A percentile compares a stretch with the other conserved stretches of the same genome.
Conservation (phyloP, 2,797 vertebrate genomes). For the Gymnodraco acuticeps region DNA sequence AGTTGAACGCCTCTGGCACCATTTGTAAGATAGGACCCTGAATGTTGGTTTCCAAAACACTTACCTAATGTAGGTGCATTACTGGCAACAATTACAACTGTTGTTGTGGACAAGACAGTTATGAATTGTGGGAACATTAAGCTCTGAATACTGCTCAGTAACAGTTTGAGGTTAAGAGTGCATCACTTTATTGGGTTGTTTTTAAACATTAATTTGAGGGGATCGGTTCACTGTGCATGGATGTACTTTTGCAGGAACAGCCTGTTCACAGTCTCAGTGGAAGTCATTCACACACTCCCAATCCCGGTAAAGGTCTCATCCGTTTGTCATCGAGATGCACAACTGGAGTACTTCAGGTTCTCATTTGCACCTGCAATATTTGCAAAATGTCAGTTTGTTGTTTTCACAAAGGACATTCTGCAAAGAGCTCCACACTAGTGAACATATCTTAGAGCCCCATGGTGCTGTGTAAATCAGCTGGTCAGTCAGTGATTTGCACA, state of each 20-base stretch:
- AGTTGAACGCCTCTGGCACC: too few relatives aligned
- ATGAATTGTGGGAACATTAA: not conserved
- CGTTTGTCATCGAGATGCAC: not conserved
- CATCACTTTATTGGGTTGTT: not conserved
- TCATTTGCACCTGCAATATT: not conserved
- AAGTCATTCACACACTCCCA: not conserved
- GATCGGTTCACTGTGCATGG: not conserved
- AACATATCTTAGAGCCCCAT: not conserved
- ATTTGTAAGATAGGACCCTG: too few relatives aligned
- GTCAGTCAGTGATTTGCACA: conserved; percentile 17
- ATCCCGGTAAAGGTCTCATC: not conserved
- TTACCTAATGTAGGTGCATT: not conserved
- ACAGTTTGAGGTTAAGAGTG: not conserved
- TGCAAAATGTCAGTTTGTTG: not conserved
- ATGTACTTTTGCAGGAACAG: not conserved
- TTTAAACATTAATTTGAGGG: not conserved
- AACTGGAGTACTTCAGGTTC: too few relatives aligned
- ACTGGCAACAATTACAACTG: not conserved
- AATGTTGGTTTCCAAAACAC: not conserved
- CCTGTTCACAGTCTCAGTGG: not conserved
- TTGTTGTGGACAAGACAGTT: not conserved
- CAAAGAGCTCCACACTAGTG: not conserved
- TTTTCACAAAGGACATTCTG: not conserved
- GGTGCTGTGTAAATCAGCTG: conserved; percentile 24
- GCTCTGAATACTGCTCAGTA: not conserved